These are phyloP conservation scores for Henicopernis longicauda DNA, from an alignment of 2,113 vertebrate genomes.

Conservation along the genomic window DNA sequence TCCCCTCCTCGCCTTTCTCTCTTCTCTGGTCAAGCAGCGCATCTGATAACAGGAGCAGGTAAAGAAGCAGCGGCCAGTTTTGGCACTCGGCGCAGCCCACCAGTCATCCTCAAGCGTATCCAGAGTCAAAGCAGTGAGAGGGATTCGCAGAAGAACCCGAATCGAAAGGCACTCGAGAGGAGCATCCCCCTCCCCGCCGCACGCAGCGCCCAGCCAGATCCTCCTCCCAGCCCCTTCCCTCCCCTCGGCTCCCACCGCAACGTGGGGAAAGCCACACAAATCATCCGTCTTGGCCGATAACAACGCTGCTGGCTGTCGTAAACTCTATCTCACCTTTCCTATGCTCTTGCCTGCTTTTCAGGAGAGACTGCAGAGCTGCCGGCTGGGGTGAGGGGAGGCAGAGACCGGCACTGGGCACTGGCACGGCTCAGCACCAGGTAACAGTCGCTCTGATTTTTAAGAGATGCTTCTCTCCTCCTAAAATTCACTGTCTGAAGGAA, in stretches of 20 bases:
- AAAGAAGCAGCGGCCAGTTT: background rate
- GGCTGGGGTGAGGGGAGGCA: fast-evolving
- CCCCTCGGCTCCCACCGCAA: background rate
- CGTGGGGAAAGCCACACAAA: fast-evolving
- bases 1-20: fast-evolving
- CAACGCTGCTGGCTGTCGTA: background rate
- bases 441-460: background rate
- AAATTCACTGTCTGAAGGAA: background rate
- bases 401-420: fast-evolving
- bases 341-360: background rate
- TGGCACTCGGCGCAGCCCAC: background rate
- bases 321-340: background rate
- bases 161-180: background rate
- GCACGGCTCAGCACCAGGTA: background rate
- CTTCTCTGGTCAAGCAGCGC: background rate
- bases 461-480: background rate
- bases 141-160: background rate
- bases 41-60: background rate
- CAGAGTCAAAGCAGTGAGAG: background rate
- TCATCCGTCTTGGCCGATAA: background rate
- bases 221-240: background rate
- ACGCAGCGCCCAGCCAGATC: fast-evolving
- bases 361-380: background rate
- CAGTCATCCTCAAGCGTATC: background rate
- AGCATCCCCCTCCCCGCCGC: fast-evolving